phyloP scores from a whole-genome alignment of 2,797 vertebrate genomes.

The Ctenochaetus hawaiiensis region DNA sequence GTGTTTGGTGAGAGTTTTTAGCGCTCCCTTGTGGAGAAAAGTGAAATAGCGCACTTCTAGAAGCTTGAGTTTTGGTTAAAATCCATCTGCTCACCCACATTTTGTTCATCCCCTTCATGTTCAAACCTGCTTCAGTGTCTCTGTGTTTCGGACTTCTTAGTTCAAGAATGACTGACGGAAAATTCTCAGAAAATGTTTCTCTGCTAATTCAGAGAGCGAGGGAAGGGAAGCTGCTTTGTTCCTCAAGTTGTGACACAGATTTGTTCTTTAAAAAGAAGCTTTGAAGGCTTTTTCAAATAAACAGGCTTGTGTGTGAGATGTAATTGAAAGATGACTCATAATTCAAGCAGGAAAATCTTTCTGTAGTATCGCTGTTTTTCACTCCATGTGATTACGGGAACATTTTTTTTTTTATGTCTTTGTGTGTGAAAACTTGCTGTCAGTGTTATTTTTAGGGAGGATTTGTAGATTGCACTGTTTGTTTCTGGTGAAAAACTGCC shows the following conservation, averaged over 20 bases:
- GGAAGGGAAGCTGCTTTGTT: neutral
- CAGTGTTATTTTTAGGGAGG: neutral
- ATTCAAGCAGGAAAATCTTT: neutral
- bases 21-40: constrained; percentile 44
- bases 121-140: neutral
- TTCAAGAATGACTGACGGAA: neutral
- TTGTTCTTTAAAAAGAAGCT: neutral
- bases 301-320: neutral
- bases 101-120: neutral
- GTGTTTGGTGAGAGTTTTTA: neutral
- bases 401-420: no score
- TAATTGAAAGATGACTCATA: neutral
- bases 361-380: neutral
- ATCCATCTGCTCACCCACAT: neutral
- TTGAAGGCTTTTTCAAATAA: neutral
- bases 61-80: constrained; percentile 6
- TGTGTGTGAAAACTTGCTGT: neutral
- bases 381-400: no score
- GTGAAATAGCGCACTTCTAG: neutral
- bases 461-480: neutral
- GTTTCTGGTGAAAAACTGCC: neutral
- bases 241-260: neutral
- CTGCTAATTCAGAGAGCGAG: neutral
- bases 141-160: neutral
- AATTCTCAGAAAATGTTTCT: neutral